Evolutionary conservation across 1,140 invertebrate species (phyloP), one percentile per base, ranked within the genome.

Genomic region (Trachymyrmex cornetzi): DNA sequence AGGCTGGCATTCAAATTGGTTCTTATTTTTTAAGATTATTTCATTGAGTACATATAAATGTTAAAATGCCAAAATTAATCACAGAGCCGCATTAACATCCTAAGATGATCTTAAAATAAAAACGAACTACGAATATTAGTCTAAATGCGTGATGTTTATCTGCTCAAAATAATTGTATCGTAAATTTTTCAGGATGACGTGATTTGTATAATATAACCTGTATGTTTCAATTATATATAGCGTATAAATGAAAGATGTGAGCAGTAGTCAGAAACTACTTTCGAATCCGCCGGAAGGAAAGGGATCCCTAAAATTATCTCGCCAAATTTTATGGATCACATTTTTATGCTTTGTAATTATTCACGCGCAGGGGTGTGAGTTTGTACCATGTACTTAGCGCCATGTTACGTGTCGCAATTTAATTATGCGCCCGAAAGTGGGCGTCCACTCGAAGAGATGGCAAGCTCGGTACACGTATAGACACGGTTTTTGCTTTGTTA

Each of bases 171-270:
- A 81, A 71, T 81, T 69, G 53, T 27, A 71, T 44, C 77, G 71
- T 72, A 87, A 88, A 89, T 89, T 88, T 85, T 82, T 77, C 5
- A 59, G 19, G 16, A 12, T 34, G 24, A 77, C 87, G 38, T 59
- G 24, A 89, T 89, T 85, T 86, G 27, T 71, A 79, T 84, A 61
- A 81, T 80, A 12, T 50, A 30, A 9, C 9, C 34, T 38, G 61
- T 19, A 44, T 34, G 38, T 74, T 64, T 53, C 75, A 82, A 81
- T 89, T 89, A 77, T 44, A 44, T 44, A 12, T 44, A 11, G 50
- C 57, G 50, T 89, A 64, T 89, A 87, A 90, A 87, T 87, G 57
- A 89, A 89, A 87, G 71, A 64, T 86, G n/a, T 24, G 34, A 19
- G 9, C 61, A 50, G 5, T 38, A 22, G 7, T 14, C 16, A 63